Percentiles rank a stretch among this genome's conserved stretches.
Evolutionary conservation across 2,888 invertebrate genomes (phyloP).

Genomic region (Parelbella ahira): DNA sequence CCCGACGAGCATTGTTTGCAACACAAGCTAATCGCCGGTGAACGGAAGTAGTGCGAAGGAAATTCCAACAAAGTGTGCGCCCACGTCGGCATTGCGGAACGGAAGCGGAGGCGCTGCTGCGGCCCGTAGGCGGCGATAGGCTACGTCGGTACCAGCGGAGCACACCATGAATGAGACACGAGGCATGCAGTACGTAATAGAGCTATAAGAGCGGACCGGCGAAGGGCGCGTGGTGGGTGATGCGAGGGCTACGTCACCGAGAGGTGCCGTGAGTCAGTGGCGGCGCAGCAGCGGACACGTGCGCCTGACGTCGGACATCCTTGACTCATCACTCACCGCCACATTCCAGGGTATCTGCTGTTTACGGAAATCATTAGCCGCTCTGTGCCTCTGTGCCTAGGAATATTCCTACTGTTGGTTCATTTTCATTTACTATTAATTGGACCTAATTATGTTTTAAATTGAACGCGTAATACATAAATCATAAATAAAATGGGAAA

Average conservation of each 20-base stretch:
- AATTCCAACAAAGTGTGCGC: slow-evolving; percentile 66
- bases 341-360: slow-evolving; percentile 15
- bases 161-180: slow-evolving; percentile 35
- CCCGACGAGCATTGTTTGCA: no score
- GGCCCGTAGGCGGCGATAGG: slow-evolving; percentile 46
- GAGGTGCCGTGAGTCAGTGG: slow-evolving; percentile 59
- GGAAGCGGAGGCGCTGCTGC: slow-evolving; percentile 62
- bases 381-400: neutral
- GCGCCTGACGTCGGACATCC: slow-evolving; percentile 64
- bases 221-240: slow-evolving; percentile 39
- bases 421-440: slow-evolving; percentile 4
- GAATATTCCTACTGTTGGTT: slow-evolving; percentile 11
- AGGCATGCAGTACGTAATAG: slow-evolving; percentile 40
- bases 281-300: slow-evolving; percentile 46
- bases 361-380: slow-evolving; percentile 11
- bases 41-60: slow-evolving; percentile 65
- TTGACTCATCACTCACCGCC: slow-evolving; percentile 67
- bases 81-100: slow-evolving; percentile 49
- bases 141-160: slow-evolving; percentile 30
- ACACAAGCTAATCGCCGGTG: slow-evolving; percentile 33
- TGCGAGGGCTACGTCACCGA: slow-evolving; percentile 48
- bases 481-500: neutral
- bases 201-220: slow-evolving; percentile 44
- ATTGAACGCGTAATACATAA: no score
- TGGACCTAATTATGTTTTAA: no score